Percentiles rank a stretch among this genome's conserved stretches.
phyloP scores from a whole-genome alignment of 2,113 vertebrate species.

The Sphyrna mokarran region DNA sequence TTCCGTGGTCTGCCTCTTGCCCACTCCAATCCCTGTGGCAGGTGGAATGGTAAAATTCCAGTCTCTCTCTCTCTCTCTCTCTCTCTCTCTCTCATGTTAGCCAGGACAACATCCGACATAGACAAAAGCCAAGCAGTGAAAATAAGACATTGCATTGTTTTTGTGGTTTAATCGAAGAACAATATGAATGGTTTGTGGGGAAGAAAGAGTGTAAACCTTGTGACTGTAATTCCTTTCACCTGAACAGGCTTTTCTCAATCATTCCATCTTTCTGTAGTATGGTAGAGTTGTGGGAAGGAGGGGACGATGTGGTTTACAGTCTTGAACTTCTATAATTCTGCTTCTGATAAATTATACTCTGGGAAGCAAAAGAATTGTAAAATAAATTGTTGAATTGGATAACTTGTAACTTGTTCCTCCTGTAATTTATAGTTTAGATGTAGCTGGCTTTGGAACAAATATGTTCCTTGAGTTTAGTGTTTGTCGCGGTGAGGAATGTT shows the following conservation, averaged over 20 bases:
- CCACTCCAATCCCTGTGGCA: too few relatives aligned
- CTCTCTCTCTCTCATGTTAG: not conserved
- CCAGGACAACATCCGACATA: not conserved
- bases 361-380: not conserved
- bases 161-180: not conserved
- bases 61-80: not conserved
- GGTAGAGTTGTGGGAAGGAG: too few relatives aligned
- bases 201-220: not conserved
- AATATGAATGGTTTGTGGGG: too few relatives aligned
- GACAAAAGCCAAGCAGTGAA: not conserved
- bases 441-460: not conserved
- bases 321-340: not conserved
- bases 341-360: not conserved
- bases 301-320: not conserved
- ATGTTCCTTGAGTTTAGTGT: not conserved
- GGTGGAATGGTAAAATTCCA: too few relatives aligned
- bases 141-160: not conserved
- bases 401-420: not conserved
- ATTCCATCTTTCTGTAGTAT: not conserved
- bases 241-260: not conserved
- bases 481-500: not conserved
- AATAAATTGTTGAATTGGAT: not conserved
- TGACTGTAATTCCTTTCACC: not conserved
- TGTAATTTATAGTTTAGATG: slow-evolving; percentile 3
- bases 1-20: too few relatives aligned